Conservation (phyloP, 2,113 vertebrate species). For the Donacobius atricapilla region DNA sequence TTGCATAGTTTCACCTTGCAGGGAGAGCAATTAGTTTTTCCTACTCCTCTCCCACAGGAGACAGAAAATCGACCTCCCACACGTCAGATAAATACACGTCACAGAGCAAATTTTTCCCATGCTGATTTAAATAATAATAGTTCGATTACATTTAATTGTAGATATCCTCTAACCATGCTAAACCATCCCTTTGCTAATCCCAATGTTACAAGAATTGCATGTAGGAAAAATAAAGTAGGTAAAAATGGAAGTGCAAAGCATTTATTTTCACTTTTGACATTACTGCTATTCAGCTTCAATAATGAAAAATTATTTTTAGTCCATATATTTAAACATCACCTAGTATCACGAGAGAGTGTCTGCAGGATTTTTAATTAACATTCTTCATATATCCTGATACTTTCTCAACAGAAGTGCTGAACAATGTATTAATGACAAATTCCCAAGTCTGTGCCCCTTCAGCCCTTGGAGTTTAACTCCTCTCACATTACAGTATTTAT, state of each 20-base stretch:
- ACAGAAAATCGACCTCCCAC: conserved; percentile 17
- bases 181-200: not conserved
- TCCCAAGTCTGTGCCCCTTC: conserved; percentile 71
- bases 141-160: not conserved
- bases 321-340: not conserved
- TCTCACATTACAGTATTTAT: conserved; percentile 89
- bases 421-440: conserved; percentile 73
- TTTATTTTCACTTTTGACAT: not conserved
- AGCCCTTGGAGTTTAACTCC: conserved; percentile 84
- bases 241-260: not conserved
- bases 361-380: conserved; percentile 55
- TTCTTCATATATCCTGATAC: conserved; percentile 26
- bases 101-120: not conserved
- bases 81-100: not conserved
- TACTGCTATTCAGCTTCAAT: not conserved
- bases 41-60: not conserved
- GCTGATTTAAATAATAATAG: not conserved
- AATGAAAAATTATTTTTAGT: conserved; percentile 5
- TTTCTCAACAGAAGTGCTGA: conserved; percentile 64
- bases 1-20: conserved; percentile 50
- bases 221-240: not conserved
- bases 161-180: not conserved
- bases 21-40: conserved; percentile 7
- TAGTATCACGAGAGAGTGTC: not conserved
- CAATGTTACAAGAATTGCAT: not conserved